phyloP scores from a whole-genome alignment of 2,888 invertebrate species.

The Formica aserva region DNA sequence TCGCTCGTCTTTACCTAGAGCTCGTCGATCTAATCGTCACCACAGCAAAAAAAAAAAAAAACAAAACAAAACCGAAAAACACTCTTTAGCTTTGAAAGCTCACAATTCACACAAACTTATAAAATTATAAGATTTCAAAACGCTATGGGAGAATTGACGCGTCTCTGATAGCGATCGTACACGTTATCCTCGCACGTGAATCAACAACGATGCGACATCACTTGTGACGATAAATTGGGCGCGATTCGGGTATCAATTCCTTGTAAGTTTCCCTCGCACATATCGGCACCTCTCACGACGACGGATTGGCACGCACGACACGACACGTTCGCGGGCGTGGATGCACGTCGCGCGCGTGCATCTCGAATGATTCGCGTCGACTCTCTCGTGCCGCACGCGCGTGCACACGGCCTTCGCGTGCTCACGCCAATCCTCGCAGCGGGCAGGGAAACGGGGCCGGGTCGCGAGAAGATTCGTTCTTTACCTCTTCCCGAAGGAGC shows the following conservation, averaged over 20 bases:
- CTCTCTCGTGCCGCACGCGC: constrained; percentile 40
- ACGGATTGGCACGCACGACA: not conserved
- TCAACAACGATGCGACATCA: not conserved
- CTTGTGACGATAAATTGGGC: not conserved
- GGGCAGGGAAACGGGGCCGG: not conserved
- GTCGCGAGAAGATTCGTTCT: not conserved
- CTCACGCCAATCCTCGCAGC: constrained; percentile 5
- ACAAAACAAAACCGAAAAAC: not conserved
- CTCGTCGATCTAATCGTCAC: constrained; percentile 16
- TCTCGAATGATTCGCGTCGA: constrained; percentile 9
- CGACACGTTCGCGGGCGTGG: constrained; percentile 17
- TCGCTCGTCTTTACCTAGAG: constrained; percentile 3
- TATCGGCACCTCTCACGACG: not conserved
- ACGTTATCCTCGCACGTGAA: not conserved
- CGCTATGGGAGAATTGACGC: not conserved
- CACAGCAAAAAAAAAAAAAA: not conserved
- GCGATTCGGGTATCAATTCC: not conserved
- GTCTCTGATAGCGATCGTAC: not conserved
- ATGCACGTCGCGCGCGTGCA: constrained; percentile 18
- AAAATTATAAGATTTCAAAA: not conserved
- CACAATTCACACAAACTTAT: not conserved
- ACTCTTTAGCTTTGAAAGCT: not conserved
- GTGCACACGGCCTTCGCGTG: constrained; percentile 48
- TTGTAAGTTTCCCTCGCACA: not conserved
- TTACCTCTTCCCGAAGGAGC: not conserved